Base-by-base conservation (phyloP, 2,888 invertebrate species). In the Scelioninae gen. 1 region DNA sequence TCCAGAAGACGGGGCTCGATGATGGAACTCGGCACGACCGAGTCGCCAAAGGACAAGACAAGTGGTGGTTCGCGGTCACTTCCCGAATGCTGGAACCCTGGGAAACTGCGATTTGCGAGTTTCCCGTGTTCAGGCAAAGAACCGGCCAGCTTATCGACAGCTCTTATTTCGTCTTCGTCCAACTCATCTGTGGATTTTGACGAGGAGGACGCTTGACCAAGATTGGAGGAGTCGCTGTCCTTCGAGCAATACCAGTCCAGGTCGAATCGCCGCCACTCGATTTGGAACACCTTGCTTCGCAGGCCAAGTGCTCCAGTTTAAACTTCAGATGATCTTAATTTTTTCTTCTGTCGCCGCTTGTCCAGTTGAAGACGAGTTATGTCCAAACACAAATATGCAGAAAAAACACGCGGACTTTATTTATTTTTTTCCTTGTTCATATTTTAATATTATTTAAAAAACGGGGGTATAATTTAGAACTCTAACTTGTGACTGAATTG, bases 1-100 rank as follows among this genome's bases (percentile, higher is more conserved):
- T 95, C 95, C 89, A 94, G 95, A 84, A 94, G 96, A 88, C 94
- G 96, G 87, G 96, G 96, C 85, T 97, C 97, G 63, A 96, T 97
- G 96, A 93, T 97, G 91, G 97, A 97, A 91, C 93, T 97, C 65
- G 96, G 95, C 89, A 85, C 85, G 32, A 81, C 75, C 47, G 88
- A 86, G 31, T 78, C 87, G 60, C 83, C 83, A 23, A 88, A 86
- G 84, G 92, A 93, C 87, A 94, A 94, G 81, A 62, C 74, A 5
- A 87, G 83, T 55, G 84, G 84, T 60, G 90, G 89, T 38, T 89
- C 91, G 15, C 89, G 90, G 68, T 90, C 91, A 45, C 87, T 91
- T 53, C 91, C 91, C 29, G 90, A 91, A 53, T 90, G 88, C 62
- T 90, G 91, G 91, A 90, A 89, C 66, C 85, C 86, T 9, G 90